phyloP scores from a whole-genome alignment of 1,140 invertebrate species.

The Caerostris darwini region DNA sequence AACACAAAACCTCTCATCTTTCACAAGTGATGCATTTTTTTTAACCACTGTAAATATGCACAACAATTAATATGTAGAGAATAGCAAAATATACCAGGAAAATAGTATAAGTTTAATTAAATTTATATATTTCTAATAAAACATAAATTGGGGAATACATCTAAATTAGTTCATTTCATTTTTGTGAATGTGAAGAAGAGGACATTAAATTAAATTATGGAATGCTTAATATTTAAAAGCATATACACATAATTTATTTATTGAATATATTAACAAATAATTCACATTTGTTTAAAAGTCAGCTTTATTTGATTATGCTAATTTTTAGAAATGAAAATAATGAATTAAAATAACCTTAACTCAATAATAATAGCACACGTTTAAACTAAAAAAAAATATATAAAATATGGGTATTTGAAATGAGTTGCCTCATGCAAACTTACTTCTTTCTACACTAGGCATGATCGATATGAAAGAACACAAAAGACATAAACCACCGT shows the following conservation, averaged over 20 bases:
- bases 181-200: too few species aligned
- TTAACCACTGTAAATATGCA: too few species aligned
- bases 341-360: neutral
- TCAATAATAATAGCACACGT: neutral
- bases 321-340: neutral
- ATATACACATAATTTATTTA: neutral
- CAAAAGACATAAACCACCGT: slow-evolving; percentile 79
- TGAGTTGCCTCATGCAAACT: slow-evolving; percentile 72
- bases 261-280: slow-evolving; percentile 4
- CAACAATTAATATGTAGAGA: too few species aligned
- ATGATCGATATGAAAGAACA: slow-evolving; percentile 80
- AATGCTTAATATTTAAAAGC: too few species aligned
- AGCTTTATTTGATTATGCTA: neutral
- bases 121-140: too few species aligned
- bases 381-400: neutral
- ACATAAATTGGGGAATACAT: too few species aligned
- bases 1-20: too few species aligned
- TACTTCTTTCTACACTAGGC: slow-evolving; percentile 81
- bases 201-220: too few species aligned
- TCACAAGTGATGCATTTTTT: too few species aligned
- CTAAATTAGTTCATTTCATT: too few species aligned
- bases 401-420: neutral
- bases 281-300: neutral
- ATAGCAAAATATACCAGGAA: too few species aligned
- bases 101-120: too few species aligned